These are phyloP conservation scores for Aricia agestis DNA, from an alignment of 1,140 invertebrate genomes.

Conservation along the genomic window DNA sequence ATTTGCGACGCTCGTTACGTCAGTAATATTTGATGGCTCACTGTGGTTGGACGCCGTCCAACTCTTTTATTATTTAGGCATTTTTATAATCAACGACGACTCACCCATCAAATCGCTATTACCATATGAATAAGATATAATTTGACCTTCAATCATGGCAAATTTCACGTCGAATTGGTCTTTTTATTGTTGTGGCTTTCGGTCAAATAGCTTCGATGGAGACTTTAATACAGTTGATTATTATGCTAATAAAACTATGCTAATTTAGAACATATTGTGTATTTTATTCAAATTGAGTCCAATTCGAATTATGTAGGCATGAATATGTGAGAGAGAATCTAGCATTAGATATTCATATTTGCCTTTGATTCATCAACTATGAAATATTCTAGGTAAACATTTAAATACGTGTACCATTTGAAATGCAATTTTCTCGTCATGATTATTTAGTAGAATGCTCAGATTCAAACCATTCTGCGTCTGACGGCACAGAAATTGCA, in stretches of 20 bases:
- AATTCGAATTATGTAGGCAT: neutral
- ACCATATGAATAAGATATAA: conserved; percentile 6
- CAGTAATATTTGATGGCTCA: conserved; percentile 7
- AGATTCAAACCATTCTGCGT: neutral
- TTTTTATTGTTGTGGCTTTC: neutral
- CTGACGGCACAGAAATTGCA: neutral
- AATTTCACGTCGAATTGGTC: neutral
- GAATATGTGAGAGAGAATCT: neutral
- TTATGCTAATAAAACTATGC: neutral
- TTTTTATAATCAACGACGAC: neutral
- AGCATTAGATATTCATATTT: neutral
- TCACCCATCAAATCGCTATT: neutral
- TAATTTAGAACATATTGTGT: neutral
- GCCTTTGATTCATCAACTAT: neutral
- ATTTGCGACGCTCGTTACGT: neutral
- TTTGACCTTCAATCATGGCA: neutral
- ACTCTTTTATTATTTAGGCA: conserved; percentile 3
- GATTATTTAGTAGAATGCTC: neutral
- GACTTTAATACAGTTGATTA: neutral
- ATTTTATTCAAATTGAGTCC: neutral
- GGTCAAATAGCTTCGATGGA: neutral
- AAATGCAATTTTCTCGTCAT: neutral
- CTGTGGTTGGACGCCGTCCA: neutral
- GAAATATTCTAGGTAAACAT: too few species aligned
- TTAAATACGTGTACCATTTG: neutral